Conservation (phyloP, 2,797 vertebrate genomes). For the Characodon lateralis region DNA sequence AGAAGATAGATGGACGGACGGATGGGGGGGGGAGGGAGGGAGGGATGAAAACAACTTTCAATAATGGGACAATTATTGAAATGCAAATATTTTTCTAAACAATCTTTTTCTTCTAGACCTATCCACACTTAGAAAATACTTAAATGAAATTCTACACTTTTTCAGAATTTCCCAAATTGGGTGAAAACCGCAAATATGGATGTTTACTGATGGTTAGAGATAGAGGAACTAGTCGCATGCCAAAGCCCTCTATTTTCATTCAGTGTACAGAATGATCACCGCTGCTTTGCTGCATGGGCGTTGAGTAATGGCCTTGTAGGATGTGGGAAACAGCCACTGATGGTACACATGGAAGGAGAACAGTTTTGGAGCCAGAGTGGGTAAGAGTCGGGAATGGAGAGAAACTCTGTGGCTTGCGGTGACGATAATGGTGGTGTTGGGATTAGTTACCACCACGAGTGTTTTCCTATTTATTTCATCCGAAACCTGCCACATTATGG, state of each 20-base stretch:
- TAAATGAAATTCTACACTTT: not conserved
- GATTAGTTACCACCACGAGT: slow-evolving; percentile 69
- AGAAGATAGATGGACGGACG: too few relatives aligned
- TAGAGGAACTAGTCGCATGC: slow-evolving; percentile 30
- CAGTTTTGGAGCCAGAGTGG: slow-evolving; percentile 55
- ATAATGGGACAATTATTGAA: not conserved
- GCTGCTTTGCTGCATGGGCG: slow-evolving; percentile 58
- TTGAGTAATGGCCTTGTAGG: slow-evolving; percentile 47
- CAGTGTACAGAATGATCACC: slow-evolving; percentile 38
- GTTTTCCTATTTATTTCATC: slow-evolving; percentile 69
- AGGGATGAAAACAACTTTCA: not conserved
- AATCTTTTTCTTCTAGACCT: not conserved
- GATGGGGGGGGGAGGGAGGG: too few relatives aligned
- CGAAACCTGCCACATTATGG: slow-evolving; percentile 60
- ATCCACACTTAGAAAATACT: not conserved
- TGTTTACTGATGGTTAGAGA: slow-evolving; percentile 36
- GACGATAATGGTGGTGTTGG: slow-evolving; percentile 59
- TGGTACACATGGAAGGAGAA: slow-evolving; percentile 49
- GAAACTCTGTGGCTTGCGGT: slow-evolving; percentile 67
- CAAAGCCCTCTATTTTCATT: slow-evolving; percentile 46
- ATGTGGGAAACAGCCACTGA: slow-evolving; percentile 45
- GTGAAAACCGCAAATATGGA: not conserved
- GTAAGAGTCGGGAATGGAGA: slow-evolving; percentile 50
- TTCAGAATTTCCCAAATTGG: not conserved
- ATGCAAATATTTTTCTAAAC: not conserved